Conservation (phyloP, 2,113 vertebrate species). For the Rhynchomys soricoides region DNA sequence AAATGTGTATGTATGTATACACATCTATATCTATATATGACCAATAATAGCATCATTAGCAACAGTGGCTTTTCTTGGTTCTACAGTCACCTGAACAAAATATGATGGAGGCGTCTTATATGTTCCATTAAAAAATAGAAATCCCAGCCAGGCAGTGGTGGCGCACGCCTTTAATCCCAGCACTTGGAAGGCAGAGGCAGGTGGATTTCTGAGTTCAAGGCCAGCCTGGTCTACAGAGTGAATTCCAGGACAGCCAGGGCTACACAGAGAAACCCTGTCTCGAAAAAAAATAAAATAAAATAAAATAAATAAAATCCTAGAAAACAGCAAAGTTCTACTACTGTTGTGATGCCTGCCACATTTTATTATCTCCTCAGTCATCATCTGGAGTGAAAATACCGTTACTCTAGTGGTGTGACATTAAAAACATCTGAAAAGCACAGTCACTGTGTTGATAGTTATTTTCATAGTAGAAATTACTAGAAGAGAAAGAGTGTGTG, state of each 20-base stretch:
- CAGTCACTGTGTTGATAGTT: not conserved
- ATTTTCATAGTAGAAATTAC: not conserved
- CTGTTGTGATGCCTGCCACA: not conserved
- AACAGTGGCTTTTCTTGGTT: not conserved
- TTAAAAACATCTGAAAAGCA: not conserved
- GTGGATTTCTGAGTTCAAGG: too few species aligned
- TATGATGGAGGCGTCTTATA: not conserved
- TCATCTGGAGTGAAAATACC: not conserved
- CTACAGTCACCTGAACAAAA: not conserved
- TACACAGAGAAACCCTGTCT: too few species aligned
- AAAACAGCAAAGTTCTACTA: not conserved
- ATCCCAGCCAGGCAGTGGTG: too few species aligned
- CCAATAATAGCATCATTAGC: not conserved
- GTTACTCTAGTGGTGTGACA: not conserved
- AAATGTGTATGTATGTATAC: not conserved
- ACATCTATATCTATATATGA: not conserved
- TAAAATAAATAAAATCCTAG: not conserved
- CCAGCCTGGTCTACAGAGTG: too few species aligned
- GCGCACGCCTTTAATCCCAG: too few species aligned
- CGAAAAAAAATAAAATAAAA: too few species aligned
- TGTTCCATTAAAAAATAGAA: not conserved
- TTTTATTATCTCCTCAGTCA: not conserved
- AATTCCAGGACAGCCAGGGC: too few species aligned
- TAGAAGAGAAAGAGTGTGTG: not conserved
- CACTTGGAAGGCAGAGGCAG: too few species aligned